Conservation (phyloP, 2,797 vertebrate species). For the Lutjanus campechanus region DNA sequence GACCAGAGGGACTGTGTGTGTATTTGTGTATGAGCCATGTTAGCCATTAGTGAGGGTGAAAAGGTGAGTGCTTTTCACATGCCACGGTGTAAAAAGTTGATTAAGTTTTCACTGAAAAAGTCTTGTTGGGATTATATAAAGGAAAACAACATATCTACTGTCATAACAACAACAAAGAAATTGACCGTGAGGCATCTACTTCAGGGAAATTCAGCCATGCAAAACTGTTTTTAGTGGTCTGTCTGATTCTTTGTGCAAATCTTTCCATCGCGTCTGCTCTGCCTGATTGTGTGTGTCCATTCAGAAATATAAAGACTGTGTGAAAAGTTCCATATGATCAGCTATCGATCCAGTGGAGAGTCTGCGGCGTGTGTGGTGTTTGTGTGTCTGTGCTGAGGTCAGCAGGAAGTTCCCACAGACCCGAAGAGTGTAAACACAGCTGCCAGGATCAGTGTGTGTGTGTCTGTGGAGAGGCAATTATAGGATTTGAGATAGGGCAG, state of each 20-base stretch:
- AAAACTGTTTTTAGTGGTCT: not conserved
- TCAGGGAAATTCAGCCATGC: not conserved
- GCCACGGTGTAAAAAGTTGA: slow-evolving; percentile 18
- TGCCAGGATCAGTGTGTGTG: slow-evolving; percentile 63
- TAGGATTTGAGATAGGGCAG: slow-evolving; percentile 55
- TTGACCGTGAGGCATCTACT: accelerated
- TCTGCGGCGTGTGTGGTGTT: slow-evolving; percentile 18
- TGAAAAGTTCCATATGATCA: slow-evolving; percentile 59
- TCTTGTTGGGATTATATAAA: not conserved
- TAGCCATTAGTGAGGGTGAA: slow-evolving; percentile 38
- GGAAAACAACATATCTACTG: slow-evolving; percentile 11
- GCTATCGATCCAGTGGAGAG: slow-evolving; percentile 53
- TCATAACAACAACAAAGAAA: slow-evolving; percentile 14
- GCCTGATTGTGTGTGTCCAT: slow-evolving; percentile 14
- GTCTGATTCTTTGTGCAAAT: not conserved
- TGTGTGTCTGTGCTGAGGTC: slow-evolving; percentile 75
- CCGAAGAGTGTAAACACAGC: slow-evolving; percentile 80
- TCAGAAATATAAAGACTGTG: not conserved
- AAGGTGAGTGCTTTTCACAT: slow-evolving; percentile 26
- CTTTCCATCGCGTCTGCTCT: not conserved
- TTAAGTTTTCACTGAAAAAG: slow-evolving; percentile 11
- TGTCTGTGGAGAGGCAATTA: slow-evolving; percentile 51
- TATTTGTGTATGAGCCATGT: slow-evolving; percentile 26
- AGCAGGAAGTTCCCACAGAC: slow-evolving; percentile 78
- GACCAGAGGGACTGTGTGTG: slow-evolving; percentile 38